Conservation (phyloP, 1,140 invertebrate species). For the Musca vetustissima region DNA sequence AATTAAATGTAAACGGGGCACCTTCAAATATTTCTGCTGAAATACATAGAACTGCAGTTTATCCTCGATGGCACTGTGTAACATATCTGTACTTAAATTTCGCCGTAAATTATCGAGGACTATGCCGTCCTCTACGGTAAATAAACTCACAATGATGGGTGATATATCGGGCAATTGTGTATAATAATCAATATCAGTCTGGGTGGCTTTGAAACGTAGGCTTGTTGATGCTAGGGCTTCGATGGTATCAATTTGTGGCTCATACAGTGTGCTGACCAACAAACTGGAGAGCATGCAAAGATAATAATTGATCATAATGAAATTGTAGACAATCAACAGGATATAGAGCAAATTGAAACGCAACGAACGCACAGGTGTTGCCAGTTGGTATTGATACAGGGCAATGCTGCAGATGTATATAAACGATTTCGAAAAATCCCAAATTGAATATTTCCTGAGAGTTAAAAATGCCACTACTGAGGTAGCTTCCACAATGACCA, state of each 20-base stretch:
- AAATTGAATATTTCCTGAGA: neutral
- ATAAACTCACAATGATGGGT: neutral
- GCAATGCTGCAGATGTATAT: neutral
- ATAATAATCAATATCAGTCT: neutral
- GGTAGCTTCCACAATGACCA: neutral
- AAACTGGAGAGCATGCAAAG: slow-evolving; percentile 7
- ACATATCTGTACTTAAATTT: neutral
- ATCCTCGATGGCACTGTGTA: neutral
- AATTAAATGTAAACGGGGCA: neutral
- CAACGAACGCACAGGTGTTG: neutral
- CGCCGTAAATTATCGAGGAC: neutral
- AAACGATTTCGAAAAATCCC: neutral
- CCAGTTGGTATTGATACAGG: neutral
- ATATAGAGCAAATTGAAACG: neutral
- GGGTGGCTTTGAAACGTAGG: neutral
- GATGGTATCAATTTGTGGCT: slow-evolving; percentile 7
- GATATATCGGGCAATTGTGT: neutral
- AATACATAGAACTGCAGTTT: slow-evolving; percentile 6
- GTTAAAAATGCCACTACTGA: neutral
- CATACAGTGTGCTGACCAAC: neutral
- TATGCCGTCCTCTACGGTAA: neutral
- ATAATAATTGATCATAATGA: slow-evolving; percentile 6
- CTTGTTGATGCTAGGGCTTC: neutral
- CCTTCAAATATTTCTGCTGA: slow-evolving; percentile 17
- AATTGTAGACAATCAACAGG: neutral